Evolutionary conservation across 2,113 vertebrate species (phyloP).

Genomic region (Leptobrachium leishanense): DNA sequence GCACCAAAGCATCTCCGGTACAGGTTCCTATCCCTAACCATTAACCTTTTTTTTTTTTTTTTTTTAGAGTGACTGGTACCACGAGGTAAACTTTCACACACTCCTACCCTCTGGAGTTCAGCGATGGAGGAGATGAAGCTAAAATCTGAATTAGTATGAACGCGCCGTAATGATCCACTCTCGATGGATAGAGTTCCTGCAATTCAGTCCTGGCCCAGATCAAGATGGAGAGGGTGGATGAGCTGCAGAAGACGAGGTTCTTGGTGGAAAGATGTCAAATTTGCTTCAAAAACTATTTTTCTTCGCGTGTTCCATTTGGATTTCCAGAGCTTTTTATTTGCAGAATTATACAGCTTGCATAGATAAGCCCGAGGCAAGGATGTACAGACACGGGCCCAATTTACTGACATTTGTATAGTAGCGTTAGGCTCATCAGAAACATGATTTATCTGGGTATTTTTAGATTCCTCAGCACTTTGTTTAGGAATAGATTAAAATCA

Average conservation of each 20-base stretch:
- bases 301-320: neutral
- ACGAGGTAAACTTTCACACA: constrained; percentile 26
- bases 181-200: too few species aligned
- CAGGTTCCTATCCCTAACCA: constrained; percentile 25
- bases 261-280: neutral
- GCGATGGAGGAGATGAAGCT: neutral
- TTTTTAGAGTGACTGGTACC: constrained; percentile 16
- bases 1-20: constrained; percentile 27
- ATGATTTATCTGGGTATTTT: too few species aligned
- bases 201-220: neutral
- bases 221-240: neutral
- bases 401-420: neutral
- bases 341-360: neutral
- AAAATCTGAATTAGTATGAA: neutral
- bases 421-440: neutral
- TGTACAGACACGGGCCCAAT: neutral
- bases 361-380: neutral
- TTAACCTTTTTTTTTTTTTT: constrained; percentile 27
- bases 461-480: too few species aligned
- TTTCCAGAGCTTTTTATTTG: neutral
- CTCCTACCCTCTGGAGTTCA: constrained; percentile 22
- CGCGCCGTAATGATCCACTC: too few species aligned
- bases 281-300: neutral
- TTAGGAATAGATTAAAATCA: too few species aligned
- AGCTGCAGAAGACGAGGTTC: neutral